A percentile compares a stretch with the other conserved stretches of the same genome.
Evolutionary conservation across 2,888 invertebrate genomes (phyloP).

Genomic region (Agriopis leucophaearia): DNA sequence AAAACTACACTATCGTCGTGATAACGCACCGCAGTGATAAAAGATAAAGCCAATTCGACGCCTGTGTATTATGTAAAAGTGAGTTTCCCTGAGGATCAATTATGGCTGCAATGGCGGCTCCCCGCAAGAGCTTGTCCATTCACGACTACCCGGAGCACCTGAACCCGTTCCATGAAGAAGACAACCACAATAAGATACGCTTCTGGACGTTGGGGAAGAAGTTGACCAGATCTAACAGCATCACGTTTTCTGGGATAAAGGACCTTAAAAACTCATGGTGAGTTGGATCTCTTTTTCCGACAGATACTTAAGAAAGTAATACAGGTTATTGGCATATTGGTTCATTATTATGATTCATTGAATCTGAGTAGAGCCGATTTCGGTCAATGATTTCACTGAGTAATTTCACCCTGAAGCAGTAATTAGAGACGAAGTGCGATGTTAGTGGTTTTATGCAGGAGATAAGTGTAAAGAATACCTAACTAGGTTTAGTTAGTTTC

Average conservation of each 20-base stretch:
- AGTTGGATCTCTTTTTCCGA: slow-evolving; percentile 52
- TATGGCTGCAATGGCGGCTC: slow-evolving; percentile 76
- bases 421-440: slow-evolving; percentile 52
- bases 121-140: slow-evolving; percentile 85
- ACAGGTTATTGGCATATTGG: slow-evolving; percentile 34
- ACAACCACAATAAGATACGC: slow-evolving; percentile 87
- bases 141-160: slow-evolving; percentile 92
- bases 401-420: slow-evolving; percentile 54
- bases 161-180: slow-evolving; percentile 91
- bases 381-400: slow-evolving; percentile 50
- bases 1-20: slow-evolving; percentile 71
- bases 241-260: slow-evolving; percentile 86
- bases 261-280: slow-evolving; percentile 87
- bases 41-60: slow-evolving; percentile 80
- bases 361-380: slow-evolving; percentile 37
- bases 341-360: slow-evolving; percentile 31
- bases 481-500: slow-evolving; percentile 2
- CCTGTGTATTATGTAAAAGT: slow-evolving; percentile 81
- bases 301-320: slow-evolving; percentile 4
- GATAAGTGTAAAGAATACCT: slow-evolving; percentile 24
- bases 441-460: slow-evolving; percentile 42
- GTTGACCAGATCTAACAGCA: slow-evolving; percentile 86
- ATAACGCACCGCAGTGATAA: slow-evolving; percentile 71
- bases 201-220: slow-evolving; percentile 87
- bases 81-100: slow-evolving; percentile 60